Base-by-base conservation (phyloP, 1,140 invertebrate genomes). In the Neodiprion lecontei region DNA sequence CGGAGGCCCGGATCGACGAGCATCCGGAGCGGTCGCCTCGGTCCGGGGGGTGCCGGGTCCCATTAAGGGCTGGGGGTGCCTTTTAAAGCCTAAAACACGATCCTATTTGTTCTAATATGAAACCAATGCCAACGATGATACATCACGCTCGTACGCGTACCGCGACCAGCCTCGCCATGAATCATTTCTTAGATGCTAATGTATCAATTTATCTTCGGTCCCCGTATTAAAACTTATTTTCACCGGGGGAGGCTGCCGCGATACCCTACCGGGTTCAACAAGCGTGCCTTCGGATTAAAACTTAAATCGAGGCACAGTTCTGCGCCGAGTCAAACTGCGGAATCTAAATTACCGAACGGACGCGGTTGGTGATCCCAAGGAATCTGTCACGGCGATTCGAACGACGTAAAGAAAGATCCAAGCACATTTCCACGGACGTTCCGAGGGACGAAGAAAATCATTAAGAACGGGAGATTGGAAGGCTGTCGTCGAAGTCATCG, bases 201-300 rank as follows among this genome's bases (percentile, higher is more conserved):
- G 84, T 84, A 82, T 80, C 82, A 79, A 86, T 86, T 86, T 82
- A 85, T 87, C 85, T 87, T 82, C 21, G 70, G 79, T 76, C 78
- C 75, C 78, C 79, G 82, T 85, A 79, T 85, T 86, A 85, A 86
- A 83, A 85, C 82, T 85, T 80, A 80, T 80, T 66, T 53, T 73
- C 53, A 61, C 11, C 53, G 53, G 53, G 53, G 53, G 11, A 61
- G 28, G 28, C 28, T 40, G 11, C 53, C 53, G 9, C 9, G 11
- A 61, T 61, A 61, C 53, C 53, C 53, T 61, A 61, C 53, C 53
- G 8, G 1, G 4, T 5, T 61, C 1, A 17, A 61, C 9, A 0
- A 4, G 9, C 53, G 9, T 61, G 11, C 5, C 53, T 17, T 17
- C 11, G 8, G 9, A 61, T 61, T 61, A 61, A 61, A 61, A 61